Evolutionary conservation across 2,113 vertebrate species (phyloP).

Genomic region (Microtus ochrogaster): DNA sequence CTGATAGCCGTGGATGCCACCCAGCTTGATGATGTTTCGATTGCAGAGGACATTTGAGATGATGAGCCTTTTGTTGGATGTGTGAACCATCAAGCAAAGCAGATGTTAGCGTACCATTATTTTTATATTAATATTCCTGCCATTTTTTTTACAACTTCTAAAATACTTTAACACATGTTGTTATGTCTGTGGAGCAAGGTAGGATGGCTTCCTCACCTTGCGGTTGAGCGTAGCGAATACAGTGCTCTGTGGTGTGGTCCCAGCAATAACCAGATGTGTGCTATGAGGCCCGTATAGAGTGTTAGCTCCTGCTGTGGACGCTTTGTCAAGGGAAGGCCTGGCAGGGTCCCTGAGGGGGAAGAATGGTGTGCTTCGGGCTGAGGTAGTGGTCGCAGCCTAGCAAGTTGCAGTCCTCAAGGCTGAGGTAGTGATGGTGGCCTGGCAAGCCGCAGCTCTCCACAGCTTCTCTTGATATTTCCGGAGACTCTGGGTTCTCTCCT

Average conservation of each 20-base stretch:
- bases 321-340: no score
- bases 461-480: neutral
- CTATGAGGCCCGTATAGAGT: no score
- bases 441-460: neutral
- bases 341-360: neutral
- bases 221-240: neutral
- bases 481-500: accelerated
- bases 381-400: no score
- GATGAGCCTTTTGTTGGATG: no score
- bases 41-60: neutral
- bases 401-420: neutral
- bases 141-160: neutral
- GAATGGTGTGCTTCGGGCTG: neutral
- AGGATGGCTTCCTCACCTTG: neutral
- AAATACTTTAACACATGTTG: neutral
- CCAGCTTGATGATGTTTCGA: neutral
- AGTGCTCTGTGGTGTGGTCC: neutral
- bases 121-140: neutral
- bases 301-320: no score
- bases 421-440: no score
- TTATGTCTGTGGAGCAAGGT: neutral
- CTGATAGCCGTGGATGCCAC: neutral
- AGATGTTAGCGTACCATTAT: neutral
- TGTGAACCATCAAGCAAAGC: neutral
- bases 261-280: accelerated